Percentiles rank a stretch among this genome's conserved stretches.
Conservation (phyloP, 1,140 invertebrate species). For the Ips typographus region DNA sequence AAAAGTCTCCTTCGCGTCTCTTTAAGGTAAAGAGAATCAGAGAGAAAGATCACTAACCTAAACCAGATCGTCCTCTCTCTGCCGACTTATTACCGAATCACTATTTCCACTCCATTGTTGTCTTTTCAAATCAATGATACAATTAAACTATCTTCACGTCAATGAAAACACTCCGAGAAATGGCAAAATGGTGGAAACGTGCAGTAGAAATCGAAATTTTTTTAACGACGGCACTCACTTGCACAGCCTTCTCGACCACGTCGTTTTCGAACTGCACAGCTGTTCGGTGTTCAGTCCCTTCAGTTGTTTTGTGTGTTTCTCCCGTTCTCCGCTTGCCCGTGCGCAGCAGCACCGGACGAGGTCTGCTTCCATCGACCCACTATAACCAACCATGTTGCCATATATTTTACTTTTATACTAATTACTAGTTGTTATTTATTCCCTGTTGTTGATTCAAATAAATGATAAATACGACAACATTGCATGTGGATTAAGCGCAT, state of each 20-base stretch:
- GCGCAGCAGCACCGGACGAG: slow-evolving; percentile 6
- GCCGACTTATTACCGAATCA: too few relatives aligned
- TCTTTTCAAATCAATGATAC: not conserved
- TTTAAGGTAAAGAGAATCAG: not conserved
- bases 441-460: too few relatives aligned
- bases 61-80: slow-evolving; percentile 4
- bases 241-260: not conserved
- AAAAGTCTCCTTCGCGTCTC: too few relatives aligned
- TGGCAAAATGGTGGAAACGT: slow-evolving; percentile 6
- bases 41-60: slow-evolving; percentile 13
- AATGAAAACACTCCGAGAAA: slow-evolving; percentile 7
- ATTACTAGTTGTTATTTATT: too few relatives aligned
- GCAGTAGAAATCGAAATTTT: not conserved
- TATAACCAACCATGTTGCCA: too few relatives aligned
- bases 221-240: too few relatives aligned
- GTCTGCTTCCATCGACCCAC: not conserved
- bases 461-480: too few relatives aligned
- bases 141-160: not conserved
- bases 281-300: not conserved
- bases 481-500: too few relatives aligned
- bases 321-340: not conserved
- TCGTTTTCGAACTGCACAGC: not conserved
- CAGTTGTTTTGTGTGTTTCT: not conserved
- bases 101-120: not conserved
- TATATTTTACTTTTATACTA: too few relatives aligned